Evolutionary conservation across 1,140 invertebrate genomes (phyloP), one percentile per base, ranked within the genome.

Genomic region (Magallana ariakensis): DNA sequence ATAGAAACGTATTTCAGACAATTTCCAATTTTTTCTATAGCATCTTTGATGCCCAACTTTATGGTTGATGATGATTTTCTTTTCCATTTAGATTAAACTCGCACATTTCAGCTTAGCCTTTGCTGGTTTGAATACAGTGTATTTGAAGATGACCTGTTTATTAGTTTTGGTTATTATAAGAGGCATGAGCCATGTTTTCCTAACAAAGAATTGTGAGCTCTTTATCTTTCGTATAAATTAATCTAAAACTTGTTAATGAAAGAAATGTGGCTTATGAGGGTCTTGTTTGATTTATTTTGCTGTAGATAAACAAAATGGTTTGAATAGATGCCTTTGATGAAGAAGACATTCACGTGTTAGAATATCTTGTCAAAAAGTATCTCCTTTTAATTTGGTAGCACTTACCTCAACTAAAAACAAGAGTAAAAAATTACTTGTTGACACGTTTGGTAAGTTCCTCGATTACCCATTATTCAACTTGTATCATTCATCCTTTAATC

Each of bases 81-180:
- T 66, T 66, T 19, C n/a, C 4, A 66, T 66, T 66, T 19, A 66
- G n/a, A 19, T 66, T 66, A 7, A 66, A 19, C 16, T n/a, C 22
- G 57, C 57, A 58, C 57, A 11, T 1, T 58, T 58, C 57, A 58
- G 57, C n/a, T 58, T 58, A 1, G 57, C n/a, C 60, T 66, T 19
- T 66, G 60, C 60, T 66, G 60, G 60, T 66, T 19, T 66, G 11
- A 19, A 66, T 16, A 19, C 60, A 66, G 22, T 16, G 60, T 19
- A n/a, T 66, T 19, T 66, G 60, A n/a, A 66, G n/a, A 66, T 66
- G 60, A 66, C 60, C 60, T 66, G 60, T 66, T 19, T 66, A 8
- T 9, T 66, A 19, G n/a, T 19, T 66, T 19, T 66, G 60, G 60
- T 66, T n/a, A 19, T n/a, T n/a, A n/a, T n/a, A n/a, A n/a, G n/a